Base-by-base conservation (phyloP, 2,888 invertebrate species). In the Lasioglossum calceatum region DNA sequence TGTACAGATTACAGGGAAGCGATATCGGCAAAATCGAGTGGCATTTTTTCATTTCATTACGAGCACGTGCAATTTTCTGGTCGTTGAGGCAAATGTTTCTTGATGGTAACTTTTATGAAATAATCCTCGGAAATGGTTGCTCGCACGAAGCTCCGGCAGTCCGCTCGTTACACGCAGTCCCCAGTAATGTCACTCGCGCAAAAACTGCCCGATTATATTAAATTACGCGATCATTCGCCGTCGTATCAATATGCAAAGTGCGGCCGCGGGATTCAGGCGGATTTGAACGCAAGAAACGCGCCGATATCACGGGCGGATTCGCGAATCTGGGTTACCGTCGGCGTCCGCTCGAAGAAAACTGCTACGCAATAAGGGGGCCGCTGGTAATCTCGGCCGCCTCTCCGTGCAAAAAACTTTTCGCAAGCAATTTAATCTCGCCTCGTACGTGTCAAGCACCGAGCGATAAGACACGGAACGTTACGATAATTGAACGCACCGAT, bases 401-500 rank as follows among this genome's bases (percentile, higher is more conserved):
- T 54, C 54, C 23, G 54, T 67, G 54, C 47, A 61, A 71, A 75
- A 64, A 77, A 84, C 79, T 82, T 84, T 88, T 78, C 81, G 81
- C 82, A 39, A 78, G 84, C 78, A 81, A 75, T 77, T 81, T 83
- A 88, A 89, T 89, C 88, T 89, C 71, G 77, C 72, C 64, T 72
- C 67, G 88, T 89, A 92, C 92, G 92, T 90, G 92, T 92, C 92
- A 88, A 88, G 84, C 82, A 73, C 83, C 81, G 86, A 19, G 86
- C 90, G 93, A 93, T 93, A 93, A 93, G 93, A 92, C 93, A 92
- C 92, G 93, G 88, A 91, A 89, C 84, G 82, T 81, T 75, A 85
- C 84, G 80, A 89, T 83, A 82, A 82, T 85, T 79, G 82, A 83
- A 82, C 80, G 71, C 73, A 81, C 54, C 86, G 78, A 90, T 89